phyloP scores from a whole-genome alignment of 2,888 invertebrate species.

The Timema podura region DNA sequence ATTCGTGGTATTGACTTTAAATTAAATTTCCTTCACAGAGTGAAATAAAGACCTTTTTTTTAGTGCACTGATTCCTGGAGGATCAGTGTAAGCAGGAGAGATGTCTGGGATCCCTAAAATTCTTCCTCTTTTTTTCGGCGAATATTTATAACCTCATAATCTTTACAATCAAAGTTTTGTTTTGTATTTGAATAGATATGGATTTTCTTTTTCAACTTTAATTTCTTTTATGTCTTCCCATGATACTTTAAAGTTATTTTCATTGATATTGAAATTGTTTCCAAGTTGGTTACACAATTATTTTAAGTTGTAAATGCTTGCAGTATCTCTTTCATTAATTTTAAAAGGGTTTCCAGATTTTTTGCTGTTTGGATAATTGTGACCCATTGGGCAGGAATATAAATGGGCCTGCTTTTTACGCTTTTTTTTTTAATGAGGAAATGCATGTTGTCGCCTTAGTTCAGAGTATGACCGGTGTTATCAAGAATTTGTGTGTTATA shows the following conservation, averaged over 20 bases:
- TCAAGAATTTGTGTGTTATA: not conserved
- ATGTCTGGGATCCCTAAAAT: too few relatives aligned
- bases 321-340: not conserved
- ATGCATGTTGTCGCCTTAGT: not conserved
- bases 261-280: not conserved
- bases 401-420: not conserved
- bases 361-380: not conserved
- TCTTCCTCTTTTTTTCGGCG: too few relatives aligned
- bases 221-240: conserved; percentile 1
- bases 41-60: not conserved
- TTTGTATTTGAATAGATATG: not conserved
- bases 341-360: not conserved
- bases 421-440: not conserved
- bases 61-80: not conserved
- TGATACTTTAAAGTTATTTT: not conserved
- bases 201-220: not conserved
- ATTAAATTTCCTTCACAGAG: not conserved
- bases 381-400: conserved; percentile 18
- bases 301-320: not conserved
- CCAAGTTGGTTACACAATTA: not conserved
- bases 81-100: too few relatives aligned
- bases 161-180: not conserved
- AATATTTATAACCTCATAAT: too few relatives aligned
- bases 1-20: not conserved
- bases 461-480: not conserved